Evolutionary conservation across 2,888 invertebrate genomes (phyloP), one percentile per base, ranked within the genome.

Genomic region (Ernsta delagoae): DNA sequence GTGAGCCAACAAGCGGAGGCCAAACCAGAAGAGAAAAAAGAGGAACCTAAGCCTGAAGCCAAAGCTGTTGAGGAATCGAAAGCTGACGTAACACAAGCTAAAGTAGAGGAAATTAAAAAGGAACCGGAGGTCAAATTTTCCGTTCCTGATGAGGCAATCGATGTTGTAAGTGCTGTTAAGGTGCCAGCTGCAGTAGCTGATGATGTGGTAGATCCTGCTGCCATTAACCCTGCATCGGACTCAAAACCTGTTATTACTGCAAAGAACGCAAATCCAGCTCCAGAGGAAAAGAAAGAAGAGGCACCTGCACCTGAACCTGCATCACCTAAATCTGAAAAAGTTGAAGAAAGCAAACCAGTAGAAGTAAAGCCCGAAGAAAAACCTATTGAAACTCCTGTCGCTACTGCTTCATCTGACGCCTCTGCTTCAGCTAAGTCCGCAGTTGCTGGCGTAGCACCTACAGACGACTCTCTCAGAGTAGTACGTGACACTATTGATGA

Each of bases 401-500:
- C 71, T 31, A 11, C 62, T 57, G 64, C 69, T 48, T 69, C 65
- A 45, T 59, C 72, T n/a, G 71, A 74, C 39, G 67, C 70, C 12
- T 69, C 73, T 36, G 70, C 71, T 24, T 68, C 73, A 41, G 70
- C 70, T n/a, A 80, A 80, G 70, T 70, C 79, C 12, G 70, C 64
- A 39, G 70, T 70, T 5, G 74, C 70, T 54, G 73, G 70, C 54
- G 73, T 67, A 34, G 73, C 60, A 7, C 67, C 73, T 5, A 48
- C 73, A 64, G 86, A 86, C 39, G 89, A 89, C 16, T 77, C 77
- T 54, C 77, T 85, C 12, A 82, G 90, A 48, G 88, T 91, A 69
- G 82, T 90, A 16, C 89, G 93, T 50, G 92, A 89, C 62, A 88
- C 90, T 6, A 83, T 87, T 34, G 87, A 85, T 67, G 89, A 86